Evolutionary conservation across 2,797 vertebrate genomes (phyloP), one percentile per base, ranked within the genome.

Genomic region (Mycteria americana): DNA sequence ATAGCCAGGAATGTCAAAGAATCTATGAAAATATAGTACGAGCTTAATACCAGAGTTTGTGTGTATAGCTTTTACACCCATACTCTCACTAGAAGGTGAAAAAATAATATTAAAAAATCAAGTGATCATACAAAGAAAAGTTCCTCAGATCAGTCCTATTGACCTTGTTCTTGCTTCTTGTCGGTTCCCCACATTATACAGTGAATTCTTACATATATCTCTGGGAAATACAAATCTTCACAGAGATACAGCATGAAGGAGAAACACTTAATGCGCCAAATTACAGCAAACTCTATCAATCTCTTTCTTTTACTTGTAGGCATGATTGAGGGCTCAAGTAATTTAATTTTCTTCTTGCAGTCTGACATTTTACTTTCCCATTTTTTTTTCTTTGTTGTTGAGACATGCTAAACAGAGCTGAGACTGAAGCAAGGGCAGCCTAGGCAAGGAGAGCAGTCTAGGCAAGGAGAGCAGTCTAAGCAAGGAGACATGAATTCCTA

Each of bases 261-360:
- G 97, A 97, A 96, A 95, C 89, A 79, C 76, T 96, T 97, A 97
- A 97, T 97, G 93, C 95, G 82, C 84, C 78, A 93, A 92, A 96
- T 95, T 96, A 95, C 89, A 85, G 89, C 67, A 95, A 97, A 97
- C 37, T 93, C 89, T 97, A 97, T 97, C 12, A 85, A 97, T 98
- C 94, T 96, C 95, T 97, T 97, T 97, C 91, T 96, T 97, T 97
- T 96, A 96, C 92, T 97, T 97, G 93, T 97, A 97, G 95, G 78
- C 95, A 96, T 97, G 97, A 98, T 93, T 97, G 97, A 98, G 97
- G 94, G 94, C 82, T 91, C 85, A 95, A 97, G 96, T 97, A 97
- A 98, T 96, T 97, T 95, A 97, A 95, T 97, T 97, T 97, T 97
- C 91, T 97, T 97, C 97, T 96, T 97, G 89, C 92, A 96, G 94